Conservation (phyloP, 2,113 vertebrate species). For the Embiotoca jacksoni region DNA sequence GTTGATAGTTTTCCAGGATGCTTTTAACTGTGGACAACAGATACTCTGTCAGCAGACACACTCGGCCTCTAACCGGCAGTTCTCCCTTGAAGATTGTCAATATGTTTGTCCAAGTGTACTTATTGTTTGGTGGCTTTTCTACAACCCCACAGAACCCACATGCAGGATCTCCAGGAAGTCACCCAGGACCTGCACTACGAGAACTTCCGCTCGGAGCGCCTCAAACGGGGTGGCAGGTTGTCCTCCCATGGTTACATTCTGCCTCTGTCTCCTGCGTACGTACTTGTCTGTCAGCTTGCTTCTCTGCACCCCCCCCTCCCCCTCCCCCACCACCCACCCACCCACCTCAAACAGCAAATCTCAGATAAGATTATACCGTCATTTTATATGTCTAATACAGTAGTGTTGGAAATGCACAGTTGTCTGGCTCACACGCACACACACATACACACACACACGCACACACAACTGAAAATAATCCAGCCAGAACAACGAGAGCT, state of each 20-base stretch:
- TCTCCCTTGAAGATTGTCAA: background rate
- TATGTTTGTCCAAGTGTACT: background rate
- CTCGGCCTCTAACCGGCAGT: too few relatives aligned
- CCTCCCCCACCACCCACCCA: conserved; percentile 60
- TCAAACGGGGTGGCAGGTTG: conserved; percentile 96
- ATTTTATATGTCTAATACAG: background rate
- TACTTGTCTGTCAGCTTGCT: conserved; percentile 75
- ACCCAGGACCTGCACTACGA: conserved; percentile 99
- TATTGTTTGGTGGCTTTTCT: conserved; percentile 4
- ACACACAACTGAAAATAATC: background rate
- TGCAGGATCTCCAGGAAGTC: conserved; percentile 99
- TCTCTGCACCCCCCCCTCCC: conserved; percentile 74
- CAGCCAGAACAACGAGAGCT: background rate
- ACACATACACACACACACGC: background rate
- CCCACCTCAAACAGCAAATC: conserved; percentile 60
- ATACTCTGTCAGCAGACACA: too few relatives aligned
- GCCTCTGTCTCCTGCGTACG: conserved; percentile 84
- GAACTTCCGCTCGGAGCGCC: conserved; percentile 98
- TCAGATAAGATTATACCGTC: background rate
- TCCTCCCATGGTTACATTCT: conserved; percentile 82
- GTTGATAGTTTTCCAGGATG: background rate
- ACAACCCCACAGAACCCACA: conserved; percentile 89
- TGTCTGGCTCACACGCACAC: too few relatives aligned
- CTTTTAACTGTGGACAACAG: background rate
- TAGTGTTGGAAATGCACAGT: too few relatives aligned